A percentile compares a stretch with the other conserved stretches of the same genome.
These are phyloP conservation scores for Hipposideros larvatus DNA, from an alignment of 2,797 vertebrate species.

Conservation along the genomic window DNA sequence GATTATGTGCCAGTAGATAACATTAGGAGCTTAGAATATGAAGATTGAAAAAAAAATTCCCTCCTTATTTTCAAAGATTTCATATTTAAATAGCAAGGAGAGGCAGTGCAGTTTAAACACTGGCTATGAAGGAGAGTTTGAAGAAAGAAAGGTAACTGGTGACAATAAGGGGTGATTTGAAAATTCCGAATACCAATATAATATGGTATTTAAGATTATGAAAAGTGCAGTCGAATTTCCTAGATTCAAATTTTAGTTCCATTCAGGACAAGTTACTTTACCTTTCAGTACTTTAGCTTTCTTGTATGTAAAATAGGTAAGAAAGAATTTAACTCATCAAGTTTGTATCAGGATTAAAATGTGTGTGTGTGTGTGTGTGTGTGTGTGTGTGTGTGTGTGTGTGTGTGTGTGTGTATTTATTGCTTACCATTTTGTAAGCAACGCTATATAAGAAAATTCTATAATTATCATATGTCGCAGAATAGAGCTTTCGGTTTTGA, in stretches of 20 bases:
- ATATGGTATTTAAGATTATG: background rate
- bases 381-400: background rate
- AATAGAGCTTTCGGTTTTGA: background rate
- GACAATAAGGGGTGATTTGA: background rate
- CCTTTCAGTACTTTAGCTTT: background rate
- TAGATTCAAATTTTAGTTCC: background rate
- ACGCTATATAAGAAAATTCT: background rate
- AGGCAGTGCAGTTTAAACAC: background rate
- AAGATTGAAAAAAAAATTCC: background rate
- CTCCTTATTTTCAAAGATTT: background rate
- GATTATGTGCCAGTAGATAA: background rate
- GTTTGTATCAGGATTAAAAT: background rate
- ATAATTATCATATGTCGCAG: background rate
- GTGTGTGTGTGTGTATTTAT: background rate
- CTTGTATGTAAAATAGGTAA: background rate
- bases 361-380: background rate
- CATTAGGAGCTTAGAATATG: background rate
- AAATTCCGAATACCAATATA: background rate
- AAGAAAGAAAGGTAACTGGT: background rate
- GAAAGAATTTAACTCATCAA: background rate
- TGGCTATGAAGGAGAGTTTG: background rate
- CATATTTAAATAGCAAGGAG: background rate
- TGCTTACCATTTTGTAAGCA: background rate
- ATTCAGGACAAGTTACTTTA: background rate
- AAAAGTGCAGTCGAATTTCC: background rate